Conservation (phyloP, 2,113 vertebrate genomes). For the Leiothrix lutea region DNA sequence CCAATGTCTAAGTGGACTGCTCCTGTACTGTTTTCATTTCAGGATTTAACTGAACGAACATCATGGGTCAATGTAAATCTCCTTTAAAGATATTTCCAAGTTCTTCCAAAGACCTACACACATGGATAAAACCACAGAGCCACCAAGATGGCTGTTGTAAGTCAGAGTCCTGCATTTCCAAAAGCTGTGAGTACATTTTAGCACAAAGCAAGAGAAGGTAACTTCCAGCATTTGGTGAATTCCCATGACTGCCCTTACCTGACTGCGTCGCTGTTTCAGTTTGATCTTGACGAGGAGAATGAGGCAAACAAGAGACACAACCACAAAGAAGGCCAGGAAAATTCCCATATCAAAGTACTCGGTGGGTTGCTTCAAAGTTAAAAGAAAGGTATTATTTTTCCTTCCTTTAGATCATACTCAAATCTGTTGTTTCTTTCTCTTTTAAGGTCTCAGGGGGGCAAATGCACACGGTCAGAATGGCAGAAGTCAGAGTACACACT, state of each 20-base stretch:
- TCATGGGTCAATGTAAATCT: background rate
- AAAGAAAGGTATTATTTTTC: background rate
- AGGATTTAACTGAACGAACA: background rate
- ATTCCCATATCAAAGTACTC: constrained; percentile 99
- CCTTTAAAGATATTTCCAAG: background rate
- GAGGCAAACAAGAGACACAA: constrained; percentile 96
- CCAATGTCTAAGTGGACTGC: background rate
- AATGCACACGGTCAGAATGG: background rate
- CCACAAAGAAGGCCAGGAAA: constrained; percentile 97
- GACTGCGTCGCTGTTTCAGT: constrained; percentile 93
- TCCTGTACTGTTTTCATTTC: background rate
- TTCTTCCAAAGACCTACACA: background rate
- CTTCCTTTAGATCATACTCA: background rate
- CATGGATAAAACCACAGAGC: background rate
- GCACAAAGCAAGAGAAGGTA: background rate
- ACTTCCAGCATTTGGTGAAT: background rate
- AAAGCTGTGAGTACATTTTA: background rate
- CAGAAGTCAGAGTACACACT: background rate
- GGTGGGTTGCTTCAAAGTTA: constrained; percentile 86
- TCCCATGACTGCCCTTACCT: constrained; percentile 76
- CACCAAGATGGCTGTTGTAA: background rate
- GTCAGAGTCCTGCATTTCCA: background rate
- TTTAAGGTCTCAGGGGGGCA: background rate
- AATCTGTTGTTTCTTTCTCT: background rate
- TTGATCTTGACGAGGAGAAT: constrained; percentile 99